Evolutionary conservation across 2,888 invertebrate genomes (phyloP).

Genomic region (Acrocyrtus sp.): DNA sequence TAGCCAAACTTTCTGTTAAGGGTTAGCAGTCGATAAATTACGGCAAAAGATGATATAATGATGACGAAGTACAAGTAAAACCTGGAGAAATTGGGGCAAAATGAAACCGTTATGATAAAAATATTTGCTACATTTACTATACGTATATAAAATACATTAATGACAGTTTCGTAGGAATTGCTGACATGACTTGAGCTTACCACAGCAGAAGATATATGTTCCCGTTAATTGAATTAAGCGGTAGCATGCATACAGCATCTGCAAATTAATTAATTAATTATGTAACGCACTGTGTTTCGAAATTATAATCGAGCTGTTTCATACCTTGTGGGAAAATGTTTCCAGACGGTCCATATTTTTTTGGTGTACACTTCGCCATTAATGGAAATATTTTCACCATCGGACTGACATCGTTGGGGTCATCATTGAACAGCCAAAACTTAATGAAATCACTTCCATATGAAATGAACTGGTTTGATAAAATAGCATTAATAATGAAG

Average conservation of each 20-base stretch:
- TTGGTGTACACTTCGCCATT: constrained; percentile 33
- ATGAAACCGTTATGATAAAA: not conserved
- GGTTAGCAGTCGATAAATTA: constrained; percentile 12
- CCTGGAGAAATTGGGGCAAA: constrained; percentile 15
- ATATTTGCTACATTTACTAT: too few species aligned
- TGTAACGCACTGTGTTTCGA: not conserved
- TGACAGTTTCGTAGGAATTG: too few species aligned
- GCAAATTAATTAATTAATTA: not conserved
- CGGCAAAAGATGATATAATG: not conserved
- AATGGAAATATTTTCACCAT: constrained; percentile 45
- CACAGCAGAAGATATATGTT: constrained; percentile 48
- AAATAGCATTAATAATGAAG: constrained; percentile 61
- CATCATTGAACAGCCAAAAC: constrained; percentile 10
- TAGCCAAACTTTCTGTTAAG: not conserved
- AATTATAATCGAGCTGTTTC: too few species aligned
- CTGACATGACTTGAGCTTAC: constrained; percentile 22
- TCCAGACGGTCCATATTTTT: constrained; percentile 27
- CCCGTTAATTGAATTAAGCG: constrained; percentile 43
- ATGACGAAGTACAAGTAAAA: constrained; percentile 35
- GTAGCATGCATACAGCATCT: constrained; percentile 39
- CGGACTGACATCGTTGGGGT: constrained; percentile 13
- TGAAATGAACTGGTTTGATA: constrained; percentile 52
- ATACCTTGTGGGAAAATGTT: constrained; percentile 23
- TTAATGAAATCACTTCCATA: constrained; percentile 44
- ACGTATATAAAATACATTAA: too few species aligned